A percentile compares a stretch with the other conserved stretches of the same genome.
phyloP scores from a whole-genome alignment of 2,113 vertebrate genomes.

The Paraplagusia blochii region DNA sequence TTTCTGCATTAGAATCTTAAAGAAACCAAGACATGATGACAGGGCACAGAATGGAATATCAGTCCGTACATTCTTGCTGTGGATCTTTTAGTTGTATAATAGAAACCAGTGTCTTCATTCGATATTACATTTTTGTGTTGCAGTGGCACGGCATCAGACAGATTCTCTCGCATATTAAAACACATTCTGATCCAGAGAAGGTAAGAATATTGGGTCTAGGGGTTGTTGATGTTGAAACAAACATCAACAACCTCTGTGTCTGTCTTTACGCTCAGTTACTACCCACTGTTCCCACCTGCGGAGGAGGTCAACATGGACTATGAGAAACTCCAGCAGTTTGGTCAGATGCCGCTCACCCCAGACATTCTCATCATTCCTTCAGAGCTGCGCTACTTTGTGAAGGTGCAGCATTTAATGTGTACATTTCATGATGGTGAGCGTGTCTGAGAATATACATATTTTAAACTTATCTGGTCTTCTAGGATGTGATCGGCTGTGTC shows the following conservation, averaged over 20 bases:
- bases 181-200: constrained; percentile 90
- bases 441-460: neutral
- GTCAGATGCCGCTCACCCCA: constrained; percentile 79
- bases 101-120: neutral
- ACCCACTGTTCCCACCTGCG: constrained; percentile 86
- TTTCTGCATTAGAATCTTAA: neutral
- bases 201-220: constrained; percentile 63
- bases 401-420: constrained; percentile 68
- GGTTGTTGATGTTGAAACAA: neutral
- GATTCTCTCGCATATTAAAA: constrained; percentile 87
- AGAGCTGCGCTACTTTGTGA: constrained; percentile 89
- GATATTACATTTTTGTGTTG: constrained; percentile 31
- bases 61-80: too few species aligned
- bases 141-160: constrained; percentile 74
- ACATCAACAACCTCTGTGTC: neutral
- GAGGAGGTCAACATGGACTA: constrained; percentile 89
- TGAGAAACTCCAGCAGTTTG: constrained; percentile 74
- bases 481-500: constrained; percentile 87
- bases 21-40: neutral
- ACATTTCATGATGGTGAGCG: neutral
- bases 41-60: too few species aligned
- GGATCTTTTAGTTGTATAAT: too few species aligned
- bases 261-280: constrained; percentile 75
- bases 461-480: neutral
- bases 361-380: constrained; percentile 85